phyloP scores from a whole-genome alignment of 2,797 vertebrate genomes.

The Silurus lanzhouensis region DNA sequence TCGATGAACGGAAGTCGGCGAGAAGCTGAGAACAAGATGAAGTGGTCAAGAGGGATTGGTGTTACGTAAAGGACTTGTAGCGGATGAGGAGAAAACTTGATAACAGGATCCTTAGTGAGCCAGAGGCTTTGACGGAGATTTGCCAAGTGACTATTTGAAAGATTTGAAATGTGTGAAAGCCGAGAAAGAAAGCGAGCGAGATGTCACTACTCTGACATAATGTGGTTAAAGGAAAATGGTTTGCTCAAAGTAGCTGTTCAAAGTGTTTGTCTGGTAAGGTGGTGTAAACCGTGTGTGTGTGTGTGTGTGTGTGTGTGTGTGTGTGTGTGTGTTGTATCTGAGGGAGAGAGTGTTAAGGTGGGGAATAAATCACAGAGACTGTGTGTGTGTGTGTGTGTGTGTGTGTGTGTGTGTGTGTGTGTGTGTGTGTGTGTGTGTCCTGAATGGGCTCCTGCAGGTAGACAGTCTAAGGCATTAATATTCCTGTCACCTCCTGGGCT shows the following conservation, averaged over 20 bases:
- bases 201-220: background rate
- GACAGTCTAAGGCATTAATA: constrained; percentile 74
- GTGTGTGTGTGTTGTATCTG: constrained; percentile 33
- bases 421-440: constrained; percentile 62
- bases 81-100: background rate
- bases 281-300: constrained; percentile 22
- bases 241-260: background rate
- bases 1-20: background rate
- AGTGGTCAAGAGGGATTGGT: background rate
- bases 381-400: constrained; percentile 19
- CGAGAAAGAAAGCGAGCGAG: constrained; percentile 11
- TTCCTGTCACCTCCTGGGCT: constrained; percentile 68
- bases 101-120: background rate
- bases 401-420: constrained; percentile 57
- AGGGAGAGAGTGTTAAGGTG: constrained; percentile 39
- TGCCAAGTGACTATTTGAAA: constrained; percentile 15
- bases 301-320: constrained; percentile 47
- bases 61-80: background rate
- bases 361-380: constrained; percentile 77
- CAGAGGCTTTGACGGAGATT: background rate
- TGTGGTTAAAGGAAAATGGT: constrained; percentile 3
- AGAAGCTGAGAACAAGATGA: background rate
- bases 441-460: constrained; percentile 76
- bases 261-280: background rate
- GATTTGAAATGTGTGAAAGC: background rate